Conservation (phyloP, 2,113 vertebrate species). For the Coryphaenoides rupestris region DNA sequence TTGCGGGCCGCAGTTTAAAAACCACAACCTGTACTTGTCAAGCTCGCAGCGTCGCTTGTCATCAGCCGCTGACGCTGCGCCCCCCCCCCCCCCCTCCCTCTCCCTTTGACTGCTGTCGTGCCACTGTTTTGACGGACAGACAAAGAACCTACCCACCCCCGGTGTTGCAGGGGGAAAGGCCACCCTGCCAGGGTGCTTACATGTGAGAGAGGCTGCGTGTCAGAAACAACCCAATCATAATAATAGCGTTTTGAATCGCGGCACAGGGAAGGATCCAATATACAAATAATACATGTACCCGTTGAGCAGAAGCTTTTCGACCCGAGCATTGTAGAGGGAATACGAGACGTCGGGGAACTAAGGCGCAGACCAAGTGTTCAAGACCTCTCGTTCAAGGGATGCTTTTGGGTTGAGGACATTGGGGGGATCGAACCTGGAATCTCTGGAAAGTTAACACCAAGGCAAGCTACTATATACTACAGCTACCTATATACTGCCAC, state of each 20-base stretch:
- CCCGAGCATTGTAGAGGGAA: background rate
- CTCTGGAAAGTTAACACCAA: background rate
- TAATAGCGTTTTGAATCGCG: no score
- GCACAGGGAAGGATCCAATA: background rate
- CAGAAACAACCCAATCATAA: no score
- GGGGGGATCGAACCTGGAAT: background rate
- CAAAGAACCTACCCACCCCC: background rate
- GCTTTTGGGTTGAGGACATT: background rate
- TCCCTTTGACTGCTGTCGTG: constrained; percentile 25
- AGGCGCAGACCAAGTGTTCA: background rate
- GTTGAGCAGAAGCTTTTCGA: background rate
- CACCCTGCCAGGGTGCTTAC: no score
- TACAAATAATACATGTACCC: background rate
- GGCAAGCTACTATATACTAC: no score
- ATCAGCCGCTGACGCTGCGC: constrained; percentile 33
- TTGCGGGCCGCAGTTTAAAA: constrained; percentile 47
- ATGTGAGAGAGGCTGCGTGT: no score
- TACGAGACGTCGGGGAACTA: background rate
- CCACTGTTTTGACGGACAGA: constrained; percentile 28
- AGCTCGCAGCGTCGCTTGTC: constrained; percentile 43
- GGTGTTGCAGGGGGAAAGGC: no score
- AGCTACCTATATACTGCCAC: no score
- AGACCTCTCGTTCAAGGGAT: background rate
- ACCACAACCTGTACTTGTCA: constrained; percentile 52
- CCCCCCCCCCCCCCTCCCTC: no score